Evolutionary conservation across 1,140 invertebrate genomes (phyloP).

Genomic region (Eueides isabella): DNA sequence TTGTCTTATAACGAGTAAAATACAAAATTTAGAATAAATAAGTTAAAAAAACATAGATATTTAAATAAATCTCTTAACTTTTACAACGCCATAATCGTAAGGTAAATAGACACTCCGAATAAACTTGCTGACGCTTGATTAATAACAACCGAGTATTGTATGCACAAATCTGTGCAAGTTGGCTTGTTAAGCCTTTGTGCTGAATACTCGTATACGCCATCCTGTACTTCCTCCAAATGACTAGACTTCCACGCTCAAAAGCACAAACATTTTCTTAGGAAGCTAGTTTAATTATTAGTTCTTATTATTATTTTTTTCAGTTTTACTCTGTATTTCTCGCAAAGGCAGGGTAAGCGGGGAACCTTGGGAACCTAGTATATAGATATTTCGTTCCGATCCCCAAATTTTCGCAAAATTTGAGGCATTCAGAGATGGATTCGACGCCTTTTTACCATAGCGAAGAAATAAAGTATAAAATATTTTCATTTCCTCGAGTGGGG

Average conservation of each 20-base stretch:
- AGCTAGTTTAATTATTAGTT: conserved; percentile 32
- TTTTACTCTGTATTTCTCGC: no score
- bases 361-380: no score
- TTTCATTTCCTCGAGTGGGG: no score
- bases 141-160: conserved; percentile 64
- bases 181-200: conserved; percentile 68
- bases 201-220: conserved; percentile 53
- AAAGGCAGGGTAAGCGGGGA: no score
- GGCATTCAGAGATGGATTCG: no score
- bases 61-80: conserved; percentile 1
- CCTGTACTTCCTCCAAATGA: conserved; percentile 27
- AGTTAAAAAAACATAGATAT: background rate
- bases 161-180: conserved; percentile 63
- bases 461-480: no score
- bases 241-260: conserved; percentile 28
- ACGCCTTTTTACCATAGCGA: no score
- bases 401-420: no score
- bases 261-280: conserved; percentile 26
- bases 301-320: background rate
- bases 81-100: conserved; percentile 49
- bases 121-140: conserved; percentile 65
- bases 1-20: no score
- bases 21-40: no score
- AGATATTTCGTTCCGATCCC: no score
- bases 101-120: conserved; percentile 48